Evolutionary conservation across 1,140 invertebrate species (phyloP), one percentile per base, ranked within the genome.

Genomic region (Cyclina sinensis): DNA sequence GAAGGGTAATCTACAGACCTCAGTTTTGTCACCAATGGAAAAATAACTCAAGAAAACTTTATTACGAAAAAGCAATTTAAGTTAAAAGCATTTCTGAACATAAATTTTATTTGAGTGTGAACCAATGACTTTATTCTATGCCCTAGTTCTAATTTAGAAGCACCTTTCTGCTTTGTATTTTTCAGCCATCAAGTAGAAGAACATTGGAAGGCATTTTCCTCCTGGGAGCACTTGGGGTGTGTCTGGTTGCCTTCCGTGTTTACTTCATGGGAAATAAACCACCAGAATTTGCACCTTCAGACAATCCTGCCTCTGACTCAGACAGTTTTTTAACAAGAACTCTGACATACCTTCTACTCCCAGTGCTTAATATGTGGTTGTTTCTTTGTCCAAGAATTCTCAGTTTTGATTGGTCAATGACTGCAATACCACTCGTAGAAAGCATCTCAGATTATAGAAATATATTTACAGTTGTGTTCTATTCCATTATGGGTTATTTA

Each of bases 401-500:
- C 21, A 99, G 98, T 96, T 99, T 99, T 95, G 99, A 99, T 96
- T 99, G 99, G 99, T 99, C 99, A 51, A 99, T 99, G 99, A 98
- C 98, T 37, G 99, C 99, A 30, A 97, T 99, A 86, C 98, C 98
- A 0, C 94, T 99, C n/a, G 96, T 99, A 27, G 97, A 97, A 90
- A 97, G 97, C 43, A 97, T 98, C 91, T 91, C 96, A 0, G 99
- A 99, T 96, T 92, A 96, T 0, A 96, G 99, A 46, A 99, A 99
- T 96, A 88, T 99, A 18, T 97, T 97, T 9, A 99, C 98, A 0
- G 14, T 98, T 3, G 95, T 96, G 0, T 97, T 98, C 57, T 98
- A 98, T 90, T 91, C 95, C 0, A 96, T 96, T 9, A 92, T 99
- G 3, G 92, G 96, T 24, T 96, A 92, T 90, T 65, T 92, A 32